A percentile compares a stretch with the other conserved stretches of the same genome.
Evolutionary conservation across 2,113 vertebrate genomes (phyloP).

Genomic region (Trachemys scripta): DNA sequence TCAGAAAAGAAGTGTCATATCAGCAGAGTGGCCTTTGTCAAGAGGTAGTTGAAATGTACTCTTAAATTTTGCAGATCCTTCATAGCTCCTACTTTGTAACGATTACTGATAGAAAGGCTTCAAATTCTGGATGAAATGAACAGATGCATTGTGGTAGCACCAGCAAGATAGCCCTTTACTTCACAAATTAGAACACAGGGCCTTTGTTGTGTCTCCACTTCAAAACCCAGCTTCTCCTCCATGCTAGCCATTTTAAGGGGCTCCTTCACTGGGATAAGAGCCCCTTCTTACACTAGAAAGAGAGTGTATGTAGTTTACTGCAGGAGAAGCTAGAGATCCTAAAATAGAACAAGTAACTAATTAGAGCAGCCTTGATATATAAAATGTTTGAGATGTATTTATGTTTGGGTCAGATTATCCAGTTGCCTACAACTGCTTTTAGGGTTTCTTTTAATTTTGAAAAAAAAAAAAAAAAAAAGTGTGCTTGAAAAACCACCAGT

Average conservation of each 20-base stretch:
- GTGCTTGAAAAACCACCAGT: neutral
- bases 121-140: neutral
- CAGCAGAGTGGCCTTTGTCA: neutral
- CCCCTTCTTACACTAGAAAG: neutral
- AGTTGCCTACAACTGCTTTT: neutral
- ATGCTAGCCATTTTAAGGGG: neutral
- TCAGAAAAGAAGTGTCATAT: neutral
- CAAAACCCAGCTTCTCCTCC: neutral
- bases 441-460: neutral
- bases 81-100: neutral
- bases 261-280: neutral
- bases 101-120: neutral
- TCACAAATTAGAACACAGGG: neutral
- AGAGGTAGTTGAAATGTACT: neutral
- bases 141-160: neutral
- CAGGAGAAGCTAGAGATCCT: neutral
- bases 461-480: rapidly evolving
- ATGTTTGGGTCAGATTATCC: neutral
- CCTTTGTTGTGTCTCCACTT: rapidly evolving
- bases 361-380: neutral
- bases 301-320: neutral
- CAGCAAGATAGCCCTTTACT: neutral
- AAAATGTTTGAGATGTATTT: neutral
- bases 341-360: neutral
- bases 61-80: neutral